Evolutionary conservation across 2,888 invertebrate species (phyloP).

Genomic region (Eurois occulta): DNA sequence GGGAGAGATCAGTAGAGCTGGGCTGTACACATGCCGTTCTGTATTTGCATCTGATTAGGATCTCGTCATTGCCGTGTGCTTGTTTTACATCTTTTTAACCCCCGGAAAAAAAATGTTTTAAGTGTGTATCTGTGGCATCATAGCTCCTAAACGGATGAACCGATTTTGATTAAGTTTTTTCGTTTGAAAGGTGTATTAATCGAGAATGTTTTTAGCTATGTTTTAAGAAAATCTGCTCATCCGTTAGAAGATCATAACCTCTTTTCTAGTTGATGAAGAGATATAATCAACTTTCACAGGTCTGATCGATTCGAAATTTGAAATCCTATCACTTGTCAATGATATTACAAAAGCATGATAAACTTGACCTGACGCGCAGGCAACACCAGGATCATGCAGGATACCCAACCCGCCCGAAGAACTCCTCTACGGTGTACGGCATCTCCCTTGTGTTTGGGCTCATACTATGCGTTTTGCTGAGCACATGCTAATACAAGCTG

Average conservation of each 20-base stretch:
- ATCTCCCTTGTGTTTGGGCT: background rate
- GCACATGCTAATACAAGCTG: background rate
- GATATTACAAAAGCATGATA: background rate
- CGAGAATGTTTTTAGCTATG: background rate
- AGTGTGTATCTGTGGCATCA: background rate
- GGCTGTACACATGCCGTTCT: background rate
- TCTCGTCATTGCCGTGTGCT: constrained; percentile 5
- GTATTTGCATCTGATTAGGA: constrained; percentile 6
- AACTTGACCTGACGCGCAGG: background rate
- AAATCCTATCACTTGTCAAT: background rate
- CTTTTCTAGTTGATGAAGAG: background rate
- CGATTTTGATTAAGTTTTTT: background rate
- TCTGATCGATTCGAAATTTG: background rate
- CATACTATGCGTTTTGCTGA: background rate
- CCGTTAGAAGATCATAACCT: background rate
- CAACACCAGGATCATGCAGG: background rate
- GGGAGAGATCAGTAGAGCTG: constrained; percentile 21
- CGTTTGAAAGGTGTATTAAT: background rate
- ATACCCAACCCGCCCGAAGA: background rate
- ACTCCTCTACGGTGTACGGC: background rate
- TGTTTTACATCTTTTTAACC: constrained; percentile 1
- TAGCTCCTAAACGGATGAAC: background rate
- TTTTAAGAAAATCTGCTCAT: background rate
- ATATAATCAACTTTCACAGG: background rate
- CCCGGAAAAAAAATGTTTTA: background rate